These are phyloP conservation scores for Caenorhabditis afra DNA, from an alignment of 2,888 invertebrate genomes.

Conservation along the genomic window DNA sequence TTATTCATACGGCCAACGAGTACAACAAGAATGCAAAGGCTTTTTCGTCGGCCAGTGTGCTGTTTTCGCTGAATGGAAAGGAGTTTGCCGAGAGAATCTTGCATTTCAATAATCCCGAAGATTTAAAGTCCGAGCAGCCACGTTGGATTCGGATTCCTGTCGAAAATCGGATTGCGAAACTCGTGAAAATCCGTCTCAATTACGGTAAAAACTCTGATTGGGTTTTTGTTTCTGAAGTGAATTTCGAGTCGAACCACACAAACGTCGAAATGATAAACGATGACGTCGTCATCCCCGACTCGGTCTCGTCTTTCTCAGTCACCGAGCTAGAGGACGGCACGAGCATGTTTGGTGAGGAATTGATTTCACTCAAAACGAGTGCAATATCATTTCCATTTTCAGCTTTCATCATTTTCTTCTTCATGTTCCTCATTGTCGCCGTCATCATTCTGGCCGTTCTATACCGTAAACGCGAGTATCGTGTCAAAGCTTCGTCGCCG, in stretches of 20 bases:
- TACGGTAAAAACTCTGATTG: conserved; percentile 69
- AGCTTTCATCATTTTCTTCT: conserved; percentile 58
- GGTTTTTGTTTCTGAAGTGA: conserved; percentile 76
- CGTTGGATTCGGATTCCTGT: conserved; percentile 89
- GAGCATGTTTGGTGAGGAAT: conserved; percentile 41
- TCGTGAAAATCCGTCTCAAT: conserved; percentile 82
- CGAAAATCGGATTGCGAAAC: conserved; percentile 88
- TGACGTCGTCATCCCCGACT: conserved; percentile 51
- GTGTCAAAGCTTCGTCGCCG: conserved; percentile 69
- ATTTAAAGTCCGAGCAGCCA: conserved; percentile 82
- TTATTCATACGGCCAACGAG: conserved; percentile 89
- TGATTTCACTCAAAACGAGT: neutral
- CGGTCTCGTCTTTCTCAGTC: conserved; percentile 61
- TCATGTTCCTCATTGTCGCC: conserved; percentile 50
- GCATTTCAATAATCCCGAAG: conserved; percentile 66
- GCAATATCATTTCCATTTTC: conserved; percentile 9
- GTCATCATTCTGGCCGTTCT: conserved; percentile 41
- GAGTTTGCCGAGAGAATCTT: conserved; percentile 65
- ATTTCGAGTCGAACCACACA: conserved; percentile 68
- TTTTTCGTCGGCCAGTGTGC: conserved; percentile 59
- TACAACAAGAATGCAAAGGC: conserved; percentile 59
- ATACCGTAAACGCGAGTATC: conserved; percentile 62
- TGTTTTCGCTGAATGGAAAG: conserved; percentile 63
- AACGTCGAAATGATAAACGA: conserved; percentile 53
- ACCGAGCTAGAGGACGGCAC: conserved; percentile 56